Percentiles rank a stretch among this genome's conserved stretches.
These are phyloP conservation scores for Axis porcinus DNA, from an alignment of 2,113 vertebrate genomes.

Conservation along the genomic window DNA sequence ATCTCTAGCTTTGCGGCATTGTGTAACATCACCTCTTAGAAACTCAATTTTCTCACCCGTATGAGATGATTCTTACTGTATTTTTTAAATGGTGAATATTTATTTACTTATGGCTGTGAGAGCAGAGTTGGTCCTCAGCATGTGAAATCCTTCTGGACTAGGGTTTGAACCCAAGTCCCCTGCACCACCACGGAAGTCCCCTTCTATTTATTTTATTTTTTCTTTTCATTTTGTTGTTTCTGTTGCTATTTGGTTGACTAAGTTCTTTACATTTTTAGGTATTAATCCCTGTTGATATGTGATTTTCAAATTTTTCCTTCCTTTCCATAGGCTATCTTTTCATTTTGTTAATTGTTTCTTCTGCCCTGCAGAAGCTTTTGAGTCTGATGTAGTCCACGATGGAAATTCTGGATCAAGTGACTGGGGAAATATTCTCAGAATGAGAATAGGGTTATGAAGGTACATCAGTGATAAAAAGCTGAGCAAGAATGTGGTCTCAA, in stretches of 20 bases:
- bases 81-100: background rate
- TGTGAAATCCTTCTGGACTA: background rate
- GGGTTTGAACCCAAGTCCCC: background rate
- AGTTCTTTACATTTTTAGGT: background rate
- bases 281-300: background rate
- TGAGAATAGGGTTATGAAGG: background rate
- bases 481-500: background rate
- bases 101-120: background rate
- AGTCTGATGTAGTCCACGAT: background rate
- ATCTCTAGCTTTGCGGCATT: background rate
- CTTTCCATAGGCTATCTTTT: background rate
- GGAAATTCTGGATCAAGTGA: background rate
- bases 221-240: background rate
- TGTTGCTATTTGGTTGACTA: too few relatives aligned
- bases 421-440: background rate
- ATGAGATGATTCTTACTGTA: background rate
- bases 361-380: background rate
- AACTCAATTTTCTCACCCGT: background rate
- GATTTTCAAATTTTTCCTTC: background rate
- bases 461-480: background rate
- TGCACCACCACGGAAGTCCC: background rate
- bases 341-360: background rate
- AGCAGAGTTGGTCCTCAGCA: fast-evolving
- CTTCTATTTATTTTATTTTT: background rate
- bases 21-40: background rate